These are phyloP conservation scores for Pelmatolapia mariae DNA, from an alignment of 2,113 vertebrate genomes.

Conservation along the genomic window DNA sequence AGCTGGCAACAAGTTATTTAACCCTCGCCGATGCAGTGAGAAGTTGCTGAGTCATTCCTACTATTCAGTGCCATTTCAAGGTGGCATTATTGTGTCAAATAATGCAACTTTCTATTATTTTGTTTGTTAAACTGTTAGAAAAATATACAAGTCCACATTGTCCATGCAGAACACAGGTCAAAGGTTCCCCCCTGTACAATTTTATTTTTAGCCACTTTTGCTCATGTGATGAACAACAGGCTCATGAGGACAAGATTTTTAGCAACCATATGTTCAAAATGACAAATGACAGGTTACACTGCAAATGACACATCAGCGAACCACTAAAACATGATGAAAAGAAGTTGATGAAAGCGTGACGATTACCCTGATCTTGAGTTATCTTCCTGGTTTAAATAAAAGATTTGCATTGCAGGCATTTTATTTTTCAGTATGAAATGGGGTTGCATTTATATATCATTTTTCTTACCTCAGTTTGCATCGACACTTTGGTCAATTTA, in stretches of 20 bases:
- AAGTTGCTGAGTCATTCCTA: neutral
- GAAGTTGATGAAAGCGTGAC: neutral
- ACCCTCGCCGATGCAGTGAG: neutral
- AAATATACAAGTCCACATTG: neutral
- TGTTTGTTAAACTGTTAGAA: neutral
- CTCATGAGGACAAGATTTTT: neutral
- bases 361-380: neutral
- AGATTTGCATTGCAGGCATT: neutral
- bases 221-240: neutral
- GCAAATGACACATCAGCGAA: neutral
- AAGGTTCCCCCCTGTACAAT: neutral
- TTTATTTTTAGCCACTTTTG: neutral
- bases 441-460: neutral
- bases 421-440: neutral
- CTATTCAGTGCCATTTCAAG: neutral
- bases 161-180: neutral
- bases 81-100: neutral
- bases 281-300: neutral
- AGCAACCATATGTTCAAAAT: neutral
- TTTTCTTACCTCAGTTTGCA: neutral
- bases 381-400: neutral
- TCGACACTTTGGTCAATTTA: neutral
- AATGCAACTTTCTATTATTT: neutral
- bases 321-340: neutral
- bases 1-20: neutral